phyloP scores from a whole-genome alignment of 2,797 vertebrate genomes.

The Pipistrellus nathusii region DNA sequence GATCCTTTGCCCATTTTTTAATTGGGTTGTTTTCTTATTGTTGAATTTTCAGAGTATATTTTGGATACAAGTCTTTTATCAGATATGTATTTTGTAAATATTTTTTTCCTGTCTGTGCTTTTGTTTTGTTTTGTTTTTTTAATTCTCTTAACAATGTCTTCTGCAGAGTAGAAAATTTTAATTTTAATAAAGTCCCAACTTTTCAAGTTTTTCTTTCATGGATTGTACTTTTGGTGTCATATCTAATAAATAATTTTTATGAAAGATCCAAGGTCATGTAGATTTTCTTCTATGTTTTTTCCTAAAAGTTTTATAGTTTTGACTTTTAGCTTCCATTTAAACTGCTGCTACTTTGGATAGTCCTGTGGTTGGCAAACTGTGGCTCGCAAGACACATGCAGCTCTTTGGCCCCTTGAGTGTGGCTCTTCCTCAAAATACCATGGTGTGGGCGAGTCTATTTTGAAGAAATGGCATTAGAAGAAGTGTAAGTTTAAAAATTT shows the following conservation, averaged over 20 bases:
- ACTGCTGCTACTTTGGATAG: no score
- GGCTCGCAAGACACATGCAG: no score
- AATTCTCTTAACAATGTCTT: slow-evolving; percentile 16
- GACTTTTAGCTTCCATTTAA: neutral
- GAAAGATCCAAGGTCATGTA: neutral
- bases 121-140: neutral
- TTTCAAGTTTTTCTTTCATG: neutral
- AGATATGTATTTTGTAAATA: neutral
- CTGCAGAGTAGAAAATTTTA: neutral
- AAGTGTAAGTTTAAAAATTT: no score
- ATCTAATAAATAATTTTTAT: slow-evolving; percentile 31
- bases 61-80: neutral
- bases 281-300: slow-evolving; percentile 26
- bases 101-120: neutral
- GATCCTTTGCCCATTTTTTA: neutral
- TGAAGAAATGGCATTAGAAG: no score
- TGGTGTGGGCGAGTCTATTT: no score
- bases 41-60: slow-evolving; percentile 23
- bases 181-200: slow-evolving; percentile 29
- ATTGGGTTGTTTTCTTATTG: neutral
- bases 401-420: no score
- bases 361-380: no score
- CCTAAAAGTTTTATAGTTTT: slow-evolving; percentile 3
- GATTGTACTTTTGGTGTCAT: slow-evolving; percentile 1
- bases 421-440: no score